Evolutionary conservation across 2,888 invertebrate species (phyloP).

Genomic region (Zygothrica quintamaculata): DNA sequence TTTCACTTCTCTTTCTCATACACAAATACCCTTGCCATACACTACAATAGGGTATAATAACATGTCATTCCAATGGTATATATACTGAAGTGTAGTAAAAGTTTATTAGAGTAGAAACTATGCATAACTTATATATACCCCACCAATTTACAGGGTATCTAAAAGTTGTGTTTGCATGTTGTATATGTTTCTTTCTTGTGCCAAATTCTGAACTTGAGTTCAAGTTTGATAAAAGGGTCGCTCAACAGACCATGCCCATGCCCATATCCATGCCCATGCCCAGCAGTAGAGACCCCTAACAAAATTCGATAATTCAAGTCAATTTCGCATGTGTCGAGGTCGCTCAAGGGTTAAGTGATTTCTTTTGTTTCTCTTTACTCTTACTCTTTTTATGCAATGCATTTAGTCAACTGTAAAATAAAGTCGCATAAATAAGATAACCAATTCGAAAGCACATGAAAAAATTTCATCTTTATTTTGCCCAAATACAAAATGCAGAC

Average conservation of each 20-base stretch:
- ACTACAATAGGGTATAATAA: constrained; percentile 3
- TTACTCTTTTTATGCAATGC: constrained; percentile 20
- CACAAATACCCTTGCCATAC: constrained; percentile 18
- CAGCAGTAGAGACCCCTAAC: constrained; percentile 37
- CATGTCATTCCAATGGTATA: too few relatives aligned
- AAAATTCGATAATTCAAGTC: constrained; percentile 76
- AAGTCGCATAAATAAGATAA: constrained; percentile 65
- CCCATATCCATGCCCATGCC: constrained; percentile 11
- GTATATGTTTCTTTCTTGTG: constrained; percentile 22
- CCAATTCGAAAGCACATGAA: constrained; percentile 37
- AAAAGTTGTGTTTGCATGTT: too few relatives aligned
- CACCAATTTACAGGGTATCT: constrained; percentile 25
- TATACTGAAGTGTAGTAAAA: too few relatives aligned
- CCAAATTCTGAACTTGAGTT: constrained; percentile 65
- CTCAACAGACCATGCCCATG: constrained; percentile 44
- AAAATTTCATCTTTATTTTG: constrained; percentile 47
- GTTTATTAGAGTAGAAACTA: too few relatives aligned
- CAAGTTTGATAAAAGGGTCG: constrained; percentile 75
- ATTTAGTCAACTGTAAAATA: constrained; percentile 70
- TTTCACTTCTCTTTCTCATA: constrained; percentile 24
- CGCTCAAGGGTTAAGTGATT: constrained; percentile 77
- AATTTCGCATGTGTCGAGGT: constrained; percentile 75
- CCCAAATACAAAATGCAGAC: too few relatives aligned
- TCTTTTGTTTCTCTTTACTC: constrained; percentile 63
- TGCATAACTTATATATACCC: too few relatives aligned